Evolutionary conservation across 2,888 invertebrate genomes (phyloP), one percentile per base, ranked within the genome.

Genomic region (Ochlodes sylvanus): DNA sequence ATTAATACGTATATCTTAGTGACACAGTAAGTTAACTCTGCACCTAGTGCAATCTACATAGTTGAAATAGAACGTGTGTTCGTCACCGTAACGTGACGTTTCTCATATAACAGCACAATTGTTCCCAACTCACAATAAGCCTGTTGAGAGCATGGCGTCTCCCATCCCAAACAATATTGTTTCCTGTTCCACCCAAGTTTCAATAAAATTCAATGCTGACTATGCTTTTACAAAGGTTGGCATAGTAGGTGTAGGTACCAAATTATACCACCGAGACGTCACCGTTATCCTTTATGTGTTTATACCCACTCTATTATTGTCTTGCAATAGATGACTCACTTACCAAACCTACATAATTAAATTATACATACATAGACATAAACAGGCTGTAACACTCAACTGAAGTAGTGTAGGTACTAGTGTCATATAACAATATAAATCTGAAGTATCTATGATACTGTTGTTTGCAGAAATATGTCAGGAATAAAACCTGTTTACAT

Each of bases 61-160:
- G 63, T 57, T 56, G 42, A 52, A 69, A 72, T 75, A 73, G 71
- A 75, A 77, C 74, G 76, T 78, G 84, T 77, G 80, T 80, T 83
- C 73, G 76, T 76, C 78, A 84, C 84, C 82, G 81, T 84, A 81
- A 86, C 85, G 77, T 76, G 71, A 73, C 76, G 73, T 79, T 78
- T 79, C 81, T 81, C 81, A 80, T 81, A 74, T 81, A 79, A 76
- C 82, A 77, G 76, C 77, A 79, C 79, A 83, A 81, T 83, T 77
- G 71, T 73, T 78, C 71, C 73, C 71, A 73, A 70, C 74, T 71
- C 76, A 86, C 83, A 86, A 84, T 81, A 78, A 77, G 71, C 69
- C 71, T 61, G 73, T 70, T 76, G 75, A 75, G 78, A 79, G 76
- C 74, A 73, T 70, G 72, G 66, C 76, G 72, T 77, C 71, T 75